Base-by-base conservation (phyloP, 30 jellyfish, hydroid and myxozoan genomes). In the Turritopsis dohrnii region DNA sequence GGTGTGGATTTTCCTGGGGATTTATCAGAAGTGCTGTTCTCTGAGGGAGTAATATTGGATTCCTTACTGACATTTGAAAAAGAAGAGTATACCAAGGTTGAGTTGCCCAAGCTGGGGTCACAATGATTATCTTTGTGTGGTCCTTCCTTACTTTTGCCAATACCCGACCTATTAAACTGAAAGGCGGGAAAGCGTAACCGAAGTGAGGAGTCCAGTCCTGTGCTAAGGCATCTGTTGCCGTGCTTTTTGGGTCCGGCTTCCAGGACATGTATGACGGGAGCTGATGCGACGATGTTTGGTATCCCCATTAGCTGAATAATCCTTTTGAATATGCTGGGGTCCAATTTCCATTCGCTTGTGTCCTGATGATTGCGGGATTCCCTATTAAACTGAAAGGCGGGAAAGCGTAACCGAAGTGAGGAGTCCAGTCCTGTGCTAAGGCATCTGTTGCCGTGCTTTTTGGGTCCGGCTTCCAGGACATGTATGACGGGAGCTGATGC, bases 281-380 rank as follows among this genome's bases (percentile, higher is more conserved):
- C 22, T 1, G 82, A 24, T 79, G 77, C 8, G 41, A 52, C 28
- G 79, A 72, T 52, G 31, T 83, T 60, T 24, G 84, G 85, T 28
- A n/a, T 22, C 52, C 83, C 85, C 29, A 7, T 26, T 23, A 20
- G 52, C 41, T 82, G 83, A 41, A 83, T 54, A 82, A 82, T 41
- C 53, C 1, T 53, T 52, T 29, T 71, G 54, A 82, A 82, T 29
- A 82, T 21, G 9, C 24, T 52, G 71, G 83, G 85, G 74, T 52
- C 53, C 81, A 82, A 41, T 41, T 54, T 26, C 88, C 88, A 65
- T 65, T 82, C 76, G 84, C 88, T 82, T 31, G 85, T 29, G 52
- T 82, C 88, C 72, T 23, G 72, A 60, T 54, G 28, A 69, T 80
- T 74, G 65, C 88, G 24, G 30, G 88, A 82, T 53, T 53, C 72